Evolutionary conservation across 2,888 invertebrate species (phyloP).

Genomic region (Opisthograptis luteolata): DNA sequence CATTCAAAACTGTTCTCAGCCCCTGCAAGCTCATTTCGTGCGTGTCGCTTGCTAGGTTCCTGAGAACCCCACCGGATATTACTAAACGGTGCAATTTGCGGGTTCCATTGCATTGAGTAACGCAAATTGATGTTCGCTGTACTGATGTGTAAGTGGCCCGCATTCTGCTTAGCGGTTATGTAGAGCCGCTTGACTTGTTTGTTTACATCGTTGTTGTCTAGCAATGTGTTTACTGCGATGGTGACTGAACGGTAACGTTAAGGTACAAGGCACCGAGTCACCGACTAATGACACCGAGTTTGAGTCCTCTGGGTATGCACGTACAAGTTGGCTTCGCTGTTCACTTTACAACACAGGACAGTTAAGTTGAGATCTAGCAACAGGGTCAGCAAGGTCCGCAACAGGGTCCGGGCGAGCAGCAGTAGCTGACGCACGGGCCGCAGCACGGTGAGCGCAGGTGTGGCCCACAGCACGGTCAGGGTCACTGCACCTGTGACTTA

Average conservation of each 20-base stretch:
- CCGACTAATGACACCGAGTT: too few species aligned
- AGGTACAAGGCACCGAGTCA: too few species aligned
- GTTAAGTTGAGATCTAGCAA: conserved; percentile 21
- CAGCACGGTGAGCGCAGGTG: conserved; percentile 18
- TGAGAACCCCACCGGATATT: conserved; percentile 62
- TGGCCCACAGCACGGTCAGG: conserved; percentile 5
- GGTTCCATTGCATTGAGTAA: conserved; percentile 47
- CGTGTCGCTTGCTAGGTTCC: conserved; percentile 48
- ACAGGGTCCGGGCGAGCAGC: background rate
- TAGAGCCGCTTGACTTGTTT: background rate
- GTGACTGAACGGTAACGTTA: too few species aligned
- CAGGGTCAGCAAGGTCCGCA: conserved; percentile 31
- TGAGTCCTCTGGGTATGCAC: too few species aligned
- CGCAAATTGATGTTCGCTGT: conserved; percentile 29
- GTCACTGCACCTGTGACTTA: too few species aligned
- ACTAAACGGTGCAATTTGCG: conserved; percentile 50
- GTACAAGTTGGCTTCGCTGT: conserved; percentile 5
- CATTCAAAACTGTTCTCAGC: conserved; percentile 12
- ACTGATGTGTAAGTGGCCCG: conserved; percentile 10
- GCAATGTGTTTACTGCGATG: too few species aligned
- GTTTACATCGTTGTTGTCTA: too few species aligned
- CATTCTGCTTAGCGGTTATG: conserved; percentile 8
- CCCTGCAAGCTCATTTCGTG: conserved; percentile 14
- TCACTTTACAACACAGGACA: conserved; percentile 15
- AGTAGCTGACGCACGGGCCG: conserved; percentile 12